phyloP scores from a whole-genome alignment of 2,797 vertebrate species.

The Linurgus olivaceus region DNA sequence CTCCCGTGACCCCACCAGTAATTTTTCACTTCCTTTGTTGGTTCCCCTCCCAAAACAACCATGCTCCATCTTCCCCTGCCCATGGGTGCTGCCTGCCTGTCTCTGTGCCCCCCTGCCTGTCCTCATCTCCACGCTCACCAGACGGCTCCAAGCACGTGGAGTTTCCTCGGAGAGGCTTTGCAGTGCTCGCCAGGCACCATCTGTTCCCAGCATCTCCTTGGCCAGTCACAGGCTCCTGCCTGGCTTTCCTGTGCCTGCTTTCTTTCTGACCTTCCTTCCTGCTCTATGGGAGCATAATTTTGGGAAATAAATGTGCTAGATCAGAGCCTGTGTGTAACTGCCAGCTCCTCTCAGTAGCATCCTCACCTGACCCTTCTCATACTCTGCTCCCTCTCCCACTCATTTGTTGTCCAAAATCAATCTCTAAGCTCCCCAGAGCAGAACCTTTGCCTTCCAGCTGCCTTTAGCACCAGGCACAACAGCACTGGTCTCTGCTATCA shows the following conservation, averaged over 20 bases:
- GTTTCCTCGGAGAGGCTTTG: background rate
- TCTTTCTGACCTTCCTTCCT: background rate
- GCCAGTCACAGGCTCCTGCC: background rate
- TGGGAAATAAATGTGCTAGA: background rate
- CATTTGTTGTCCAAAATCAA: background rate
- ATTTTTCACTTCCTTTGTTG: background rate
- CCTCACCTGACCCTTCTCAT: background rate
- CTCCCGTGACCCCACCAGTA: background rate
- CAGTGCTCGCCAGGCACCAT: background rate
- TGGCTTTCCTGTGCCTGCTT: background rate
- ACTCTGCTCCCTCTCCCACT: background rate
- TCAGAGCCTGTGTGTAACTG: background rate
- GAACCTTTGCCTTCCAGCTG: background rate
- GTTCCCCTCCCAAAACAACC: background rate
- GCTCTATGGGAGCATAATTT: background rate
- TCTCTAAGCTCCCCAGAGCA: background rate
- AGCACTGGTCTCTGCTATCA: background rate
- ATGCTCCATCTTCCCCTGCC: background rate
- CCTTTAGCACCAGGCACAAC: background rate
- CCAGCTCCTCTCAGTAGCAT: accelerated
- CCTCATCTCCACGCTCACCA: accelerated
- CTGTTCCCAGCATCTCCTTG: constrained; percentile 33
- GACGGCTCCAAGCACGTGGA: accelerated
- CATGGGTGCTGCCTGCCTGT: background rate
- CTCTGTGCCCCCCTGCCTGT: accelerated